Percentiles rank a stretch among this genome's conserved stretches.
Conservation (phyloP, 2,888 invertebrate species). For the Sinopyrophorus schimmeli region DNA sequence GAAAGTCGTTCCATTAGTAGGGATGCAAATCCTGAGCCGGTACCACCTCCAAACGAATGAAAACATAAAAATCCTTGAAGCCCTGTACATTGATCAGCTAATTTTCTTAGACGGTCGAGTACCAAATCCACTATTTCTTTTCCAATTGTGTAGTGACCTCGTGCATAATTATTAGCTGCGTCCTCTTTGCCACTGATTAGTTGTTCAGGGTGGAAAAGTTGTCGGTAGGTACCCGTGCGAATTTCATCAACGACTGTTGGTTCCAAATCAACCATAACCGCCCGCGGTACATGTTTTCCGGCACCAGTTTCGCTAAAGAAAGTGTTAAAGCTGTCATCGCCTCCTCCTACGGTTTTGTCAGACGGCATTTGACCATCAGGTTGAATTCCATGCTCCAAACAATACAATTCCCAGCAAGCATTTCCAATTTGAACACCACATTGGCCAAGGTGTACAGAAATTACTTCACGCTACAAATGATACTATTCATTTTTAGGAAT, state of each 20-base stretch:
- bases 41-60: conserved; percentile 66
- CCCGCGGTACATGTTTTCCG: conserved; percentile 83
- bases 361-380: conserved; percentile 58
- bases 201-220: conserved; percentile 79
- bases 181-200: conserved; percentile 82
- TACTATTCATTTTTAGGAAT: neutral
- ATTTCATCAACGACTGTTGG: conserved; percentile 78
- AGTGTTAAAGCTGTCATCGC: conserved; percentile 60
- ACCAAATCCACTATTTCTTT: conserved; percentile 72
- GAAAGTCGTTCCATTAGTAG: conserved; percentile 50
- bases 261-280: conserved; percentile 81
- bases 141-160: conserved; percentile 81
- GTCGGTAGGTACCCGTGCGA: conserved; percentile 67
- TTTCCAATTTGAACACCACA: conserved; percentile 80
- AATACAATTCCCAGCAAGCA: conserved; percentile 77
- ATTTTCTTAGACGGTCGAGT: conserved; percentile 67
- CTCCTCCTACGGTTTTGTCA: conserved; percentile 51
- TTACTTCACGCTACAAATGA: conserved; percentile 72
- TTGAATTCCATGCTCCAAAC: conserved; percentile 73
- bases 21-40: conserved; percentile 68
- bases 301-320: conserved; percentile 76
- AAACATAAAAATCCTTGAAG: conserved; percentile 66
- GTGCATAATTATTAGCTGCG: conserved; percentile 84
- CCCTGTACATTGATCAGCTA: conserved; percentile 65
- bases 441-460: conserved; percentile 81